Base-by-base conservation (phyloP, 2,797 vertebrate species). In the Chromobotia macracanthus region DNA sequence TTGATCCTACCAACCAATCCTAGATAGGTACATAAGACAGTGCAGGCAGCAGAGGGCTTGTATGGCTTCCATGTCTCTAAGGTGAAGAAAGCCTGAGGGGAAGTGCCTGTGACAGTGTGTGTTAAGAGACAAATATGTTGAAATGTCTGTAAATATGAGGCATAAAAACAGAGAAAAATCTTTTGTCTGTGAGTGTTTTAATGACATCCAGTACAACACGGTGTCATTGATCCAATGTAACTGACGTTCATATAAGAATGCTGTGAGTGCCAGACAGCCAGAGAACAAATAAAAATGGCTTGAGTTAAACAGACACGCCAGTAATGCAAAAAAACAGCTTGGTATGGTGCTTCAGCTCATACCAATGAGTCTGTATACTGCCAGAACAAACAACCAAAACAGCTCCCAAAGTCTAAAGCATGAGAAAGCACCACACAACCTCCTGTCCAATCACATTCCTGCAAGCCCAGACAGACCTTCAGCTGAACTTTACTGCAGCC, bases 351-450 rank as follows among this genome's bases (percentile, higher is more conserved):
- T 82, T 60, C 18, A 58, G 55, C 31, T 80, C 35, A 70, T 15
- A 69, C 38, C 63, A 25, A 28, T 13, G 19, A 56, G 21, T 28
- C 23, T 61, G 55, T 28, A 1, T 72, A 50, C 80, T 44, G 72
- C 71, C 76, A 75, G 72, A 67, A 72, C 19, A 81, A 75, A 75
- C 71, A 61, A 53, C 56, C 51, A 61, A 79, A n/a, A 56, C 53
- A 51, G 31, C n/a, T 63, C 44, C 12, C 10, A 61, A 35, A 61
- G 21, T 48, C 41, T 16, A 44, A 68, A 46, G 64, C 65, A 60
- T 56, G 50, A 44, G n/a, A 69, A 67, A 55, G 25, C 13, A 13
- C 5, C 56, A n/a, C 23, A 66, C 64, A 77, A 13, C 69, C 21
- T 70, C 25, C 63, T 25, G 56, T 50, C 48, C 46, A 60, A 65